These are phyloP conservation scores for Zenarchopterus dispar DNA, from an alignment of 2,797 vertebrate genomes.

Conservation along the genomic window DNA sequence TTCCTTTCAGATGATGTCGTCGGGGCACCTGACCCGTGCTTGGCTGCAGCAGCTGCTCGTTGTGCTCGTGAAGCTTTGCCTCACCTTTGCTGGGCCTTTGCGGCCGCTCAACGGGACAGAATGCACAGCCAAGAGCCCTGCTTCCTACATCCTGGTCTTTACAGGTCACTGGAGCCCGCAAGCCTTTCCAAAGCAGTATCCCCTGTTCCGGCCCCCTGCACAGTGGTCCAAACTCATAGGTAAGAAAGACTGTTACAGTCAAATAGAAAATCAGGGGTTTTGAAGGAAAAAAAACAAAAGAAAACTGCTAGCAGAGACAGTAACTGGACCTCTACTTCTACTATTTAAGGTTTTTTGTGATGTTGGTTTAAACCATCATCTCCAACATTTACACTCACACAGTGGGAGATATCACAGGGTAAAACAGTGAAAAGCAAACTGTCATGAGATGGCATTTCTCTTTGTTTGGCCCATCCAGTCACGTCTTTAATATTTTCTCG, in stretches of 20 bases:
- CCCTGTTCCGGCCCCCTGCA: conserved; percentile 85
- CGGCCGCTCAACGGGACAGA: conserved; percentile 68
- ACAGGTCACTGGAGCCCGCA: conserved; percentile 85
- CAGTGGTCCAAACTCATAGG: conserved; percentile 89
- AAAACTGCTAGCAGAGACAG: not conserved
- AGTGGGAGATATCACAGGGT: conserved; percentile 61
- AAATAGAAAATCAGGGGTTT: not conserved
- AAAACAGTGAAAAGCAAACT: conserved; percentile 62
- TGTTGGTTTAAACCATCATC: conserved; percentile 26
- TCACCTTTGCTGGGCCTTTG: conserved; percentile 68
- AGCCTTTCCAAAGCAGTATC: conserved; percentile 87
- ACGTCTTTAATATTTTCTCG: conserved; percentile 58
- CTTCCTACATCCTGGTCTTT: conserved; percentile 86
- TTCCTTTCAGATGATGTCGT: conserved; percentile 81
- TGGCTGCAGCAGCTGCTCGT: conserved; percentile 81
- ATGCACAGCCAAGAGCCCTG: conserved; percentile 80
- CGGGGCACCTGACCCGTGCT: conserved; percentile 67
- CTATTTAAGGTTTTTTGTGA: not conserved
- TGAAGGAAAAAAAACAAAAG: too few species aligned
- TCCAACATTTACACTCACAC: conserved; percentile 14
- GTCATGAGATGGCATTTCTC: conserved; percentile 74
- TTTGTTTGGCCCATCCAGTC: conserved; percentile 43
- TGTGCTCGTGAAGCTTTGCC: conserved; percentile 74
- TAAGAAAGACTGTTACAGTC: conserved; percentile 53
- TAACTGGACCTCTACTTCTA: conserved; percentile 1